Base-by-base conservation (phyloP, 1,140 invertebrate species). In the Drosophila serrata region DNA sequence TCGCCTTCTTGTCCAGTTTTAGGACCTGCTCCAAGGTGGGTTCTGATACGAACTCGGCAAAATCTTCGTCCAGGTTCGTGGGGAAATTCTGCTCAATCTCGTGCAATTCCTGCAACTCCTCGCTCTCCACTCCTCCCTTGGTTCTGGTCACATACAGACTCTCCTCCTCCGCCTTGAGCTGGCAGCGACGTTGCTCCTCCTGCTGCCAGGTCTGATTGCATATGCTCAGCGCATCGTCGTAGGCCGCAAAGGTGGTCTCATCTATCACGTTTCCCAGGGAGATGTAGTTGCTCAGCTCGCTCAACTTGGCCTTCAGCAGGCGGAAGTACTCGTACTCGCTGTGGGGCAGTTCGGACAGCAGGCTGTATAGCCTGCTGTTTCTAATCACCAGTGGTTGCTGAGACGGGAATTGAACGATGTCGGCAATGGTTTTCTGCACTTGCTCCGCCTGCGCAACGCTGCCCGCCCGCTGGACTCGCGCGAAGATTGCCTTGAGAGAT, bases 71-170 rank as follows among this genome's bases (percentile, higher is more conserved):
- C 4, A 95, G 93, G 86, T 95, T 96, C 0, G 95, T 95, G 0
- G 98, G 98, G 81, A 99, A 99, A 67, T 96, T 93, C 84, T 95
- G 92, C 56, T 93, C 93, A 11, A 98, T 95, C 82, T 98, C 97
- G 27, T 94, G 87, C 43, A 95, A 93, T 1, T 95, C 94, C 63
- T 95, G 94, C 70, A 97, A 95, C 45, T 98, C 97, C 72, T 98
- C 97, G 7, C 95, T 95, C 86, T 95, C 93, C 31, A 94, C 93
- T 69, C 95, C 94, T 53, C 94, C 94, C 81, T 94, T 94, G 1
- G 94, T 94, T 94, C 96, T 97, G 33, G 95, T 97, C 62, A 96
- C 95, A 93, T 97, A 99, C 11, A 99, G 91, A 79, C 95, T 96
- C 51, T 97, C 96, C 59, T 97, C 95, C 79, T 97, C 96, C 37